Evolutionary conservation across 2,888 invertebrate genomes (phyloP), one percentile per base, ranked within the genome.

Genomic region (Lumbricus terrestris): DNA sequence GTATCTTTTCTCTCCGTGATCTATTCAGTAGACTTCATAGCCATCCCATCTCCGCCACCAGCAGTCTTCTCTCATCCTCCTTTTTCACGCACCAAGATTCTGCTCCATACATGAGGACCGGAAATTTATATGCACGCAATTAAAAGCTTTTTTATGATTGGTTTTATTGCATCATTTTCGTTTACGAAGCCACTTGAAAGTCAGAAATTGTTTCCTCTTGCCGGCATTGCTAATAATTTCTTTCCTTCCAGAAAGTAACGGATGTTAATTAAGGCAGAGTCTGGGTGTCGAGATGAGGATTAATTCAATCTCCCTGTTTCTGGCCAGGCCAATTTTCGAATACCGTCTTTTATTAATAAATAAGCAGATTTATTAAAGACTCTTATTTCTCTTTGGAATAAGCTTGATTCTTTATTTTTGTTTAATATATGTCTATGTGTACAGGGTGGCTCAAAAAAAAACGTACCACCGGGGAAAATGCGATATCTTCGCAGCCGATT

Each of bases 261-360:
- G 69, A n/a, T n/a, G 69, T 69, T 69, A 69, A 69, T 69, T n/a
- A 69, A 69, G 69, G n/a, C 69, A 69, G 69, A 69, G 13, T n/a
- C n/a, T n/a, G n/a, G n/a, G 69, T 69, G 69, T 69, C 69, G n/a
- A 11, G 29, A 69, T 69, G 23, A 47, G 47, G 29, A 11, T 69
- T 69, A 69, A 29, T n/a, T n/a, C 29, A n/a, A 69, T 11, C 13
- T 29, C 69, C 69, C n/a, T 69, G n/a, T n/a, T 69, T 92, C n/a
- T 54, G 47, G 54, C 42, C 20, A 37, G 33, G 83, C 69, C 40
- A 23, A 47, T 37, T 33, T 29, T 54, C 82, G 69, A 89, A 89
- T 89, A 35, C 82, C 35, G 35, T 82, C 42, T 89, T 38, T 89
- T 42, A 35, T 18, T 37, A 8, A 38, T 29, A 88, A 33, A 38